Base-by-base conservation (phyloP, 2,797 vertebrate genomes). In the Gouania willdenowi region DNA sequence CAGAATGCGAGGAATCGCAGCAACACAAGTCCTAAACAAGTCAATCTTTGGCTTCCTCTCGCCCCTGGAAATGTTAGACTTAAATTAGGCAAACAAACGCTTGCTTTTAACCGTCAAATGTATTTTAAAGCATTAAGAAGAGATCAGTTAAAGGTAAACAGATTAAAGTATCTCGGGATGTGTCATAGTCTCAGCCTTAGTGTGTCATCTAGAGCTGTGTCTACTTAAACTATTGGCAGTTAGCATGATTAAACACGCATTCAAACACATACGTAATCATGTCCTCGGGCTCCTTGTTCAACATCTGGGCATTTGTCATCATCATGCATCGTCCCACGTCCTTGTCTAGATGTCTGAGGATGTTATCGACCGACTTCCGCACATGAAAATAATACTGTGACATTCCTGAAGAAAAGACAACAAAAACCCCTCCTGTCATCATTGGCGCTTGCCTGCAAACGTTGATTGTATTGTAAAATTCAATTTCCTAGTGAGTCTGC, bases 21-120 rank as follows among this genome's bases (percentile, higher is more conserved):
- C 96, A 26, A 99, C 93, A 27, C 96, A 98, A 0, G 96, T 98
- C 72, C 95, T 89, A 77, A 99, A 99, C 44, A 99, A 86, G 65
- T 99, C 96, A 0, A 99, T 99, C 89, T 98, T 99, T 6, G 96
- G 94, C 72, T 99, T 99, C 78, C 96, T 91, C 76, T 99, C 96
- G 49, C 95, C 96, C 2, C 96, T 99, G 69, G 27, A 64, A 45
- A 30, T 5, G 3, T 20, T 1, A 42, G 3, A 50, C 15, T 41
- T 26, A 2, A 22, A 34, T 11, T 8, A n/a, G n/a, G n/a, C n/a
- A n/a, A n/a, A n/a, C n/a, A n/a, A n/a, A n/a, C n/a, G n/a, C n/a
- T n/a, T n/a, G n/a, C 0, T 34, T 31, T 20, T 5, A 54, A 10
- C 22, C 21, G 8, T 34, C n/a, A 32, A 6, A 26, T 3, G 19